Percentiles rank a stretch among this genome's conserved stretches.
Evolutionary conservation across 2,113 vertebrate species (phyloP).

Genomic region (Hippocampus zosterae): DNA sequence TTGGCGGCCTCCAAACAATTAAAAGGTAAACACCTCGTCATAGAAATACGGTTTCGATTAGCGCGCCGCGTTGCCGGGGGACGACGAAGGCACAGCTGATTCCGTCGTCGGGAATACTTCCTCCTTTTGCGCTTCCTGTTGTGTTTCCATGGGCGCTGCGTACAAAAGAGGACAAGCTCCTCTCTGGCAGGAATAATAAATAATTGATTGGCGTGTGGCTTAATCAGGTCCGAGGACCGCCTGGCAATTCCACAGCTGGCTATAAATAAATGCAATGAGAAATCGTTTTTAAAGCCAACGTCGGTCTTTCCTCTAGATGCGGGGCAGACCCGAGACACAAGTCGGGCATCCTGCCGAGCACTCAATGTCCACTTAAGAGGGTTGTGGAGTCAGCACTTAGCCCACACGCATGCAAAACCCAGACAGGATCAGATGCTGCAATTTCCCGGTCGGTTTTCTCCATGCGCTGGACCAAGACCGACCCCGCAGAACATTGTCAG

Average conservation of each 20-base stretch:
- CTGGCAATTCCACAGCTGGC: conserved; percentile 65
- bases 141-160: conserved; percentile 70
- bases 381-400: conserved; percentile 28
- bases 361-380: conserved; percentile 52
- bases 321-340: no score
- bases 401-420: conserved; percentile 2
- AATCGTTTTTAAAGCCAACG: neutral
- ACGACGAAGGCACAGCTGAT: conserved; percentile 42
- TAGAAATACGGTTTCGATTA: conserved; percentile 31
- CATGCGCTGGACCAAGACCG: neutral
- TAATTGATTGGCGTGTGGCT: conserved; percentile 75
- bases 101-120: conserved; percentile 60
- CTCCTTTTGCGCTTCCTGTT: conserved; percentile 71
- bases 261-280: conserved; percentile 64
- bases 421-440: neutral
- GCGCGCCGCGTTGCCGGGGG: conserved; percentile 40
- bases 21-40: conserved; percentile 60
- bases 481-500: no score
- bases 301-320: neutral
- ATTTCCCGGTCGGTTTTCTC: neutral
- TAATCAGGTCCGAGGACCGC: conserved; percentile 64
- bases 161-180: conserved; percentile 69
- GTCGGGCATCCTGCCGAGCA: conserved; percentile 33
- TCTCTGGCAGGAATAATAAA: conserved; percentile 71
- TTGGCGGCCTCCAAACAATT: conserved; percentile 21